Base-by-base conservation (phyloP, 2,113 vertebrate species). In the Bettongia penicillata region DNA sequence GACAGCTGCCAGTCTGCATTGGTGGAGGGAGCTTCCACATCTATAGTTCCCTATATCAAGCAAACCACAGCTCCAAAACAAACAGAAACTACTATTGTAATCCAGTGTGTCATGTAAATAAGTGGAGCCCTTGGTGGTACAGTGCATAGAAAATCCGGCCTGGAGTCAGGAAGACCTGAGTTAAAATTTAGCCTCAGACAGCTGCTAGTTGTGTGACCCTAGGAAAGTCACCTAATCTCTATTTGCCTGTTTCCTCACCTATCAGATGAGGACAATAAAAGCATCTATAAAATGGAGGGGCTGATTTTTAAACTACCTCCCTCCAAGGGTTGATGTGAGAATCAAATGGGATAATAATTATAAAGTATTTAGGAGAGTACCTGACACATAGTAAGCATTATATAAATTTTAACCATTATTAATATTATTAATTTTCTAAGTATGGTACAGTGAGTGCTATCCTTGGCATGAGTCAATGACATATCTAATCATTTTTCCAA, bases 401-500 rank as follows among this genome's bases (percentile, higher is more conserved):
- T 22, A 84, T 84, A 77, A n/a, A 43, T 84, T n/a, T 77, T 77
- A n/a, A 5, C 37, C 8, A 55, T 53, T 61, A 31, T 77, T n/a
- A n/a, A 23, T 84, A 43, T 43, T 84, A 84, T 8, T 43, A 22
- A 84, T 84, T 43, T 84, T 84, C 68, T 43, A 68, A 84, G 19
- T 43, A 84, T 84, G 68, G 19, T 84, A 84, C 19, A n/a, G 68
- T 84, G 43, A 84, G 37, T 68, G 24, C 14, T 84, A 22, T 84
- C 94, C 94, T 90, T 91, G 61, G 61, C 55, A 93, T 16, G 89
- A 95, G 57, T 93, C 96, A 91, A 53, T 37, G 93, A 43, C 89
- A 3, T 51, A 93, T n/a, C 92, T 94, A 77, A 96, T 96, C 97
- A 91, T 84, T 53, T 93, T 96, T 89, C 93, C 57, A 94, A 93